Evolutionary conservation across 2,113 vertebrate species (phyloP).

Genomic region (Acrocephalus arundinaceus): DNA sequence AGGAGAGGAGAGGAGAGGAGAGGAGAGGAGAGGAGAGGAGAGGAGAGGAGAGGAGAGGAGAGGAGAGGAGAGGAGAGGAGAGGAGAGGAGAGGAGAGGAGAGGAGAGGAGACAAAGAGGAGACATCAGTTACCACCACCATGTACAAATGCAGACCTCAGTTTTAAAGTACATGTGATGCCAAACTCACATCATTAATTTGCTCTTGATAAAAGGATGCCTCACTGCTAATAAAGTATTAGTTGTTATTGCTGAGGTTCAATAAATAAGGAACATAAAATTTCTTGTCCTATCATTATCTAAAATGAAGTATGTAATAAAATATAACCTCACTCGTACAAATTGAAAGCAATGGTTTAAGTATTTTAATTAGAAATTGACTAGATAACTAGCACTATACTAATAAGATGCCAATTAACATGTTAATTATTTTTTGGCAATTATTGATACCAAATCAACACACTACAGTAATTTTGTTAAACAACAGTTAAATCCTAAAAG

Average conservation of each 20-base stretch:
- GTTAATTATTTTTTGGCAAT: constrained; percentile 68
- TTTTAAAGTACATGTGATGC: neutral
- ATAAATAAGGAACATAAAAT: constrained; percentile 13
- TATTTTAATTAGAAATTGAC: constrained; percentile 61
- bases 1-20: too few species aligned
- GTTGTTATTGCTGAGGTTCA: neutral
- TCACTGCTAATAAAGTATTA: neutral
- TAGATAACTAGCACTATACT: constrained; percentile 46
- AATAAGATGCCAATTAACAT: constrained; percentile 73
- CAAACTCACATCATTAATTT: neutral
- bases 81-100: neutral
- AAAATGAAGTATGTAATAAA: constrained; percentile 34
- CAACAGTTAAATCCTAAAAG: constrained; percentile 44
- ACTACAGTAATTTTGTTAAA: constrained; percentile 60
- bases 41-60: too few species aligned
- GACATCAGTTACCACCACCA: fast-evolving
- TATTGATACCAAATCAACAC: constrained; percentile 67
- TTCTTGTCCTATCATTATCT: neutral
- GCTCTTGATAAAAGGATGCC: neutral
- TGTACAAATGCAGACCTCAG: neutral
- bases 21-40: too few species aligned
- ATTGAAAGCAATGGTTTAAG: constrained; percentile 41
- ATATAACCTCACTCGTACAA: constrained; percentile 26
- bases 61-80: too few species aligned
- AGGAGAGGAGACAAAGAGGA: neutral